Base-by-base conservation (phyloP, 1,140 invertebrate species). In the Sycobia sp. region DNA sequence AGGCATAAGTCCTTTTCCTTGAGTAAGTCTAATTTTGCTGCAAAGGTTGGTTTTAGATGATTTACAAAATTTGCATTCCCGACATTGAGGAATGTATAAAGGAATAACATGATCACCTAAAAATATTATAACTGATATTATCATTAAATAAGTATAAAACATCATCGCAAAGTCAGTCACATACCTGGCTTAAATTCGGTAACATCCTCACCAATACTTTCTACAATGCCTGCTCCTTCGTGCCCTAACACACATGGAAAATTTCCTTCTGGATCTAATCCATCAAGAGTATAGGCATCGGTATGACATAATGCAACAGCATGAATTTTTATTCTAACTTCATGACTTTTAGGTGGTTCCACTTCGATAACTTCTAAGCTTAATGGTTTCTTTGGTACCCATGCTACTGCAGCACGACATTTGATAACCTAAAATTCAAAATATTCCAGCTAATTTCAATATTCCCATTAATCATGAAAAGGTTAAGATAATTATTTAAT, bases 41-140 rank as follows among this genome's bases (percentile, higher is more conserved):
- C 98, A 99, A 3, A 99, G 81, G 84, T 99, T 99, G 2, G 97
- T 99, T 79, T 98, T 99, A 0, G 90, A 87, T 63, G 90, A 96
- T 63, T 90, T 89, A 78, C 98, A 99, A 79, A 97, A 99, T 78
- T 98, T 97, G 82, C 98, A 99, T 7, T 95, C 89, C 39, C 90
- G 86, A 79, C 97, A 99, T 79, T 99, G 96, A 3, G 97, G 97
- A 66, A 97, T 91, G 72, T 98, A 99, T 23, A 97, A 78, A 8
- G 97, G 97, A 66, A 99, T 87, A 0, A 99, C 97, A 83, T 97
- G 93, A 81, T 99, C 97, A 65, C 97, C 92, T 90, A 67, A 65
- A 64, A 53, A 18, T 29, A 16, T 53, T 22, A 20, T n/a, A 2
- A 20, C 8, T 27, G n/a, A 34, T 65, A 36, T 49, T 49, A 36